Base-by-base conservation (phyloP, 2,113 vertebrate genomes). In the Toxotes chatareus region DNA sequence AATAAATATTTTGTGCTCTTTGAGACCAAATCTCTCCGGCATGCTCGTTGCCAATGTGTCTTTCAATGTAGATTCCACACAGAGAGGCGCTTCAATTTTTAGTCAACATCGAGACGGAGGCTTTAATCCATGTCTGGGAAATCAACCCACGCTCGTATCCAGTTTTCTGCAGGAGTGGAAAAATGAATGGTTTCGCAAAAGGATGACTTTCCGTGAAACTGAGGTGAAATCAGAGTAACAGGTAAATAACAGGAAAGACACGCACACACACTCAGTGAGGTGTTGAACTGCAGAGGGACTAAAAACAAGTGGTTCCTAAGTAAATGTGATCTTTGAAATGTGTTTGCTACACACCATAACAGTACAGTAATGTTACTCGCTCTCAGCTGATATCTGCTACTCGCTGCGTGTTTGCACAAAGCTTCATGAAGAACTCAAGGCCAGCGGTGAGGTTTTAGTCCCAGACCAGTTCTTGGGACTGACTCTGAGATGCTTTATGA, bases 121-220 rank as follows among this genome's bases (percentile, higher is more conserved):
- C 46, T 69, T 27, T 34, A 68, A 68, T 68, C 40, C 40, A 9
- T n/a, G 56, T 78, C 68, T 76, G 66, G 27, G 46, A 53, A 79
- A 73, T 38, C 12, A 53, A 61, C 16, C 61, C 21, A 53, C 27
- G 5, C 1, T 40, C 59, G 6, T 44, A 34, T 44, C 7, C 40
- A 79, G 13, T 19, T 36, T 53, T 64, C 34, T 53, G 21, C 44
- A 34, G 53, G 8, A 13, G n/a, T 40, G 38, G 60, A 47, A 27
- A 36, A 56, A 44, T 8, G 5, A 7, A 38, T 3, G 6, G 32
- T n/a, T 51, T 60, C 9, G 40, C 63, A 23, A 13, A 40, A 27
- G 46, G 8, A 19, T 4, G 17, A 38, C 19, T 19, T 32, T 49
- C 19, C 4, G 19, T 1, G 46, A 5, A 44, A 44, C 42, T 12